Evolutionary conservation across 2,888 invertebrate genomes (phyloP).

Genomic region (Margaritifera margaritifera): DNA sequence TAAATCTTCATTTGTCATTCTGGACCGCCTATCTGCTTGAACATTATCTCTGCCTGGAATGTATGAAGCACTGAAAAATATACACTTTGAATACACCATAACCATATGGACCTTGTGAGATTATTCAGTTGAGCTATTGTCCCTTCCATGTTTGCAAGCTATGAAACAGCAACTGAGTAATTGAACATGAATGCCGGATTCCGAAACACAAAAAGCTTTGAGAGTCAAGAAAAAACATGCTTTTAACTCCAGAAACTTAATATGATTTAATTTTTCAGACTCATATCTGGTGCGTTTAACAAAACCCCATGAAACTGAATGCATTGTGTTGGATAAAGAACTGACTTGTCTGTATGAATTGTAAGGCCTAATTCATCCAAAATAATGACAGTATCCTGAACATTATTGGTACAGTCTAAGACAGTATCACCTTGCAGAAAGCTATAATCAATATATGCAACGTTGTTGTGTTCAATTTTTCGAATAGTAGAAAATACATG

Average conservation of each 20-base stretch:
- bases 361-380: conserved; percentile 17
- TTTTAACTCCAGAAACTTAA: conserved; percentile 15
- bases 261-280: conserved; percentile 7
- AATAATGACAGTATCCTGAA: conserved; percentile 7
- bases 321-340: conserved; percentile 19
- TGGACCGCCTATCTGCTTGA: conserved; percentile 15
- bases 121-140: conserved; percentile 10
- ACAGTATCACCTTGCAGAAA: conserved; percentile 12
- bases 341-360: conserved; percentile 24
- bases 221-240: neutral
- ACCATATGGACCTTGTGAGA: conserved; percentile 13
- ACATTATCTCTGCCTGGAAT: conserved; percentile 15
- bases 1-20: too few relatives aligned
- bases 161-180: neutral
- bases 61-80: conserved; percentile 17
- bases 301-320: conserved; percentile 12
- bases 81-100: conserved; percentile 9
- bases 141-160: conserved; percentile 20
- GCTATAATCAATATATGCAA: conserved; percentile 20
- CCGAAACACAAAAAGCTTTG: too few relatives aligned
- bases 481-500: conserved; percentile 15
- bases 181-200: too few relatives aligned
- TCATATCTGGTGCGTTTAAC: too few relatives aligned
- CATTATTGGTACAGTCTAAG: conserved; percentile 8
- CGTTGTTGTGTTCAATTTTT: conserved; percentile 21